Base-by-base conservation (phyloP, 1,140 invertebrate species). In the Polypedilum pembai region DNA sequence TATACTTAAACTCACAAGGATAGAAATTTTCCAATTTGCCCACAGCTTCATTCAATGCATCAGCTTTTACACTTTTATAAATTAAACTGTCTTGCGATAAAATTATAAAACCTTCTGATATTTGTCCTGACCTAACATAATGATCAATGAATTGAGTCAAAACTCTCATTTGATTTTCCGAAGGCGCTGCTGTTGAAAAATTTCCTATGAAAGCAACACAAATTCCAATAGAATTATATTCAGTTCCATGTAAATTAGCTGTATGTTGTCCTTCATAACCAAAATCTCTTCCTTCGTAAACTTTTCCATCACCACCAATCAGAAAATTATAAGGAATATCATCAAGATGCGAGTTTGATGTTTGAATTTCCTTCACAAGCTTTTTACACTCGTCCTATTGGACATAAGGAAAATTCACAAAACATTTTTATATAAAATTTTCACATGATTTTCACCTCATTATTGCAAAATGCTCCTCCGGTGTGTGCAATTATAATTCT, bases 191-290 rank as follows among this genome's bases (percentile, higher is more conserved):
- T 0, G 56, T 40, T 12, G 79, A 77, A 73, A 84, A 87, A 74
- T 82, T 85, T 8, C 87, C 87, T 56, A 88, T 84, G 1, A 88
- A 82, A 1, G 83, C 86, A 40, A 89, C 82, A 15, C 85, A 86
- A 40, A 90, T 78, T 15, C 85, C 85, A 65, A 85, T 84, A 1
- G 76, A 80, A 78, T 92, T 91, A 76, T 87, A 88, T 3, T 84
- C 83, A 0, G 78, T 79, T 0, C 86, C 84, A 76, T 89, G 87
- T 0, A 87, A 85, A 0, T 88, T 88, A 0, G 83, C 78, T 3
- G 77, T 77, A 40, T 84, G 80, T 84, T 87, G 24, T 33, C 24
- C 24, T 33, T 33, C 2, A 33, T 3, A 33, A 3, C 5, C 24
- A 33, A 33, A 33, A 3, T 5, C 24, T 33, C 24, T 33, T 33